Base-by-base conservation (phyloP, 2,888 invertebrate genomes). In the Drepana falcataria region DNA sequence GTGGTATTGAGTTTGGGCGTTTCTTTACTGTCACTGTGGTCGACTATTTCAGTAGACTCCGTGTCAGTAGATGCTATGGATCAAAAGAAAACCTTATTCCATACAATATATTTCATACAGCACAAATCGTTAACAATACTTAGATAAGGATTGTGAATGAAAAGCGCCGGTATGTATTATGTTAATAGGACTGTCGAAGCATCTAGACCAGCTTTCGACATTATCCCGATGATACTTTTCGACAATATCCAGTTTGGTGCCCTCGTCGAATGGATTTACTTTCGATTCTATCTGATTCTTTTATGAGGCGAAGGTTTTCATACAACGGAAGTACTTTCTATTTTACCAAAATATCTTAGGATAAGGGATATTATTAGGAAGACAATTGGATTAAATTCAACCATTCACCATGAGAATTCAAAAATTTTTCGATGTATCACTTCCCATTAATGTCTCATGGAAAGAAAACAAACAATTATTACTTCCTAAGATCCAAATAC, bases 1-100 rank as follows among this genome's bases (percentile, higher is more conserved):
- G 73, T 76, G 73, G 75, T 75, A 67, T 73, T 71, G 70, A 63
- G 71, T 69, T 75, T 76, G 73, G 66, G 66, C 41, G 51, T 34
- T 40, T 34, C 35, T 21, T 37, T 37, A 37, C 37, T 37, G 37
- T 3, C 3, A 37, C 5, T 37, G 37, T 37, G 37, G 5, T 37
- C 5, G 37, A 3, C 3, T 4, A 3, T 37, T 5, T 5, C 5
- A 37, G 37, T 37, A 37, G 37, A 37, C 3, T 37, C 5, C 37
- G 5, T 21, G 21, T 21, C 21, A 21, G 21, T 21, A 21, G 21
- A 21, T 21, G 21, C 21, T 21, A 21, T 21, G 21, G 21, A 21
- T 37, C 37, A 37, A 37, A 37, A 37, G 4, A 37, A 37, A 4
- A 4, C 37, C 3, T 4, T 37, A 37, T 4, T 37, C 37, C 37